Base-by-base conservation (phyloP, 1,140 invertebrate genomes). In the Vanessa tameamea region DNA sequence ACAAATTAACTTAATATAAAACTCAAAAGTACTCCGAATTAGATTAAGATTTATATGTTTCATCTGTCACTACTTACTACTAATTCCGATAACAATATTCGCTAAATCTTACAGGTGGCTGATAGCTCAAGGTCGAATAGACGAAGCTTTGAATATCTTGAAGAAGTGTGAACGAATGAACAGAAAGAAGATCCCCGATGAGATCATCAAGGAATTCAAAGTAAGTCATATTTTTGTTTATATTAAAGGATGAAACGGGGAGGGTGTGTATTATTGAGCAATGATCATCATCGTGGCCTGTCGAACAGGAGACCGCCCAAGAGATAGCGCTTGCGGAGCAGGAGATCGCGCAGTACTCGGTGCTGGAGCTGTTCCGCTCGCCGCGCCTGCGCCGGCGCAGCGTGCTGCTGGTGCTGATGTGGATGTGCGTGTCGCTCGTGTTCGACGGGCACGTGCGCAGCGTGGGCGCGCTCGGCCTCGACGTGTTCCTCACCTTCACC, bases 381-480 rank as follows among this genome's bases (percentile, higher is more conserved):
- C 96, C 96, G 0, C 93, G 96, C 6, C 83, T 97, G 3, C 91
- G 96, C 4, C 94, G 94, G 23, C 95, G 95, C 64, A 96, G 95
- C 0, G 87, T 97, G 16, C 85, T 97, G 0, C 91, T 97, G 15
- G 95, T 97, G 64, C 20, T 96, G 12, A 96, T 97, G 67, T 97
- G 97, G 97, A 97, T 97, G 95, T 94, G 95, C 8, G 96, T 97
- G 50, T 97, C 96, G 1, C 91, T 98, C 89, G 95, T 97, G 0
- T 98, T 98, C 82, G 97, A 98, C 81, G 97, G 97, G 0, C 97
- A 98, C 85, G 97, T 97, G 7, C 93, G 97, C 81, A 97, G 97
- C 82, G 96, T 97, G 0, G 95, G 96, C 47, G 95, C 96, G 26
- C 90, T 98, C 7, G 96, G 96, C 9, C 87, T 97, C 73, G 95